Evolutionary conservation across 2,113 vertebrate genomes (phyloP).

Genomic region (Poicephalus meyeri): DNA sequence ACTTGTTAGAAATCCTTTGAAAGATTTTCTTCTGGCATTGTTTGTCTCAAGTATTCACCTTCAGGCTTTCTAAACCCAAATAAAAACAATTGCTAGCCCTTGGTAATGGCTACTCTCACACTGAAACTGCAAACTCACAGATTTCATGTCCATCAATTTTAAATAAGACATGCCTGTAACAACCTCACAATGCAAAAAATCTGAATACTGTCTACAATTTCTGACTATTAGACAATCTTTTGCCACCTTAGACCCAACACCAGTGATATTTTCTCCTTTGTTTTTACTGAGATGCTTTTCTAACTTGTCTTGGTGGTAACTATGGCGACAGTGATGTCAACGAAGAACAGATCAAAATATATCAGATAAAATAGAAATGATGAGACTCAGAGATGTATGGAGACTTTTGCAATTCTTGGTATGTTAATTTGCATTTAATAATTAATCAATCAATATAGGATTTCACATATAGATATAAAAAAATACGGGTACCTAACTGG

Average conservation of each 20-base stretch:
- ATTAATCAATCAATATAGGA: not conserved
- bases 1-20: not conserved
- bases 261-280: slow-evolving; percentile 14
- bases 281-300: not conserved
- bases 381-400: not conserved
- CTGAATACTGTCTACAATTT: not conserved
- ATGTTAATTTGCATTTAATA: not conserved
- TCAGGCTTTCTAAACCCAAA: not conserved
- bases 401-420: not conserved
- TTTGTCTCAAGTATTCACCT: not conserved
- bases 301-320: slow-evolving; percentile 37
- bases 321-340: slow-evolving; percentile 39
- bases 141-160: not conserved
- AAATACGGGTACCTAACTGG: not conserved
- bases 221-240: not conserved
- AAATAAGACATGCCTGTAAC: not conserved
- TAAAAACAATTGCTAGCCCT: not conserved
- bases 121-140: not conserved
- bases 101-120: not conserved
- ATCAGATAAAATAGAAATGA: not conserved
- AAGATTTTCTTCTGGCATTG: not conserved
- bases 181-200: not conserved
- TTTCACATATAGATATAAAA: not conserved
- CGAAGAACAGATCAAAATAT: not conserved
- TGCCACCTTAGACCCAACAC: not conserved